Percentiles rank a stretch among this genome's conserved stretches.
Conservation (phyloP, 2,113 vertebrate species). For the Lamprotornis superbus region DNA sequence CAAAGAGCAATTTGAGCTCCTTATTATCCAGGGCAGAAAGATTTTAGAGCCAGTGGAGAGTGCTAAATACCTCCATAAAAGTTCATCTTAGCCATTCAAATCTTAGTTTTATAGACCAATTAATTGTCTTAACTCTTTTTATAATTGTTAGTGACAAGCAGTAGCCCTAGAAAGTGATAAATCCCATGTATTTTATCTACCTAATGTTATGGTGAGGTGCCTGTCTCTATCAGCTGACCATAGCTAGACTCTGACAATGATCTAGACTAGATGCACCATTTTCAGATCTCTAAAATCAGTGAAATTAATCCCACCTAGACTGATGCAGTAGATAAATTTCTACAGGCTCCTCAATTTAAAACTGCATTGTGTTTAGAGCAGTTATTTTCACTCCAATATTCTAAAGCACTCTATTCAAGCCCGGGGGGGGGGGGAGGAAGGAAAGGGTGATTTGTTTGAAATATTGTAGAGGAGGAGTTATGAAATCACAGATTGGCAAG, state of each 20-base stretch:
- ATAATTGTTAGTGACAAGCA: neutral
- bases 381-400: neutral
- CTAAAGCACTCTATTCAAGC: neutral
- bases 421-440: accelerated
- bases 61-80: neutral
- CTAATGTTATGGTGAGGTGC: neutral
- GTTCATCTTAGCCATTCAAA: neutral
- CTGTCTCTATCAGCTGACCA: neutral
- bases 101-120: neutral
- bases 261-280: neutral
- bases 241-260: neutral
- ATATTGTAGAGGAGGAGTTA: neutral
- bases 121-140: neutral
- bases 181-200: neutral
- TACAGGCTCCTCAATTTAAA: neutral
- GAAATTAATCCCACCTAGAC: neutral
- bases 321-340: neutral
- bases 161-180: neutral
- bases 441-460: neutral
- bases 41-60: neutral
- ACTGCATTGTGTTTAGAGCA: neutral
- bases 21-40: neutral
- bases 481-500: neutral
- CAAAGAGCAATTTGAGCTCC: neutral
- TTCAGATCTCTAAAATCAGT: neutral